Base-by-base conservation (phyloP, 1,140 invertebrate genomes). In the Zophobas atratus region DNA sequence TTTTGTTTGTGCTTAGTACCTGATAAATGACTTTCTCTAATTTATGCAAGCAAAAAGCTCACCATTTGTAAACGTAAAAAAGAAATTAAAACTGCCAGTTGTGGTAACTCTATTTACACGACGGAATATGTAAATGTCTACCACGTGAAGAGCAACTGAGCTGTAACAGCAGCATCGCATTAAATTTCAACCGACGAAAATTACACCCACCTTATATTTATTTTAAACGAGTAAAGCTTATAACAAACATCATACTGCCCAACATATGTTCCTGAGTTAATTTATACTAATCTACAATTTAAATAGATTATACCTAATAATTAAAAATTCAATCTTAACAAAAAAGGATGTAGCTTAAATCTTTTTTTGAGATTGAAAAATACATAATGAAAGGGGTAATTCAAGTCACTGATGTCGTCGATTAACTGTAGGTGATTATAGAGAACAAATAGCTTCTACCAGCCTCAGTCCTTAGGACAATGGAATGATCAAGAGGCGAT, bases 401-500 rank as follows among this genome's bases (percentile, higher is more conserved):
- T 39, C 32, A 39, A 60, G 6, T 32, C 0, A 60, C 6, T 67
- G 60, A 32, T 67, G 60, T 3, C 8, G 39, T n/a, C 60, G 60
- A 67, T 67, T 67, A 67, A 67, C 60, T 67, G 60, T 43, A 39
- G 60, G 39, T 67, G 60, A 67, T 67, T 67, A 43, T 41, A 33
- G 60, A 39, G 60, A 67, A 67, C 60, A 67, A 67, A 67, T 41
- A 67, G 60, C 60, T 67, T 67, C 39, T 43, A 67, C 60, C 38
- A 46, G 60, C 38, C 33, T 67, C 60, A 43, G 60, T 67, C 60
- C 43, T 67, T 41, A 43, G 60, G 60, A 67, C 60, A 67, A 67
- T 67, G 60, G 39, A 67, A 67, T 43, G 60, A 67, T 67, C 60
- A 67, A 67, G 60, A 36, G 60, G 60, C 39, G 60, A 67, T 67